Evolutionary conservation across 2,113 vertebrate species (phyloP).

Genomic region (Xiphophorus couchianus): DNA sequence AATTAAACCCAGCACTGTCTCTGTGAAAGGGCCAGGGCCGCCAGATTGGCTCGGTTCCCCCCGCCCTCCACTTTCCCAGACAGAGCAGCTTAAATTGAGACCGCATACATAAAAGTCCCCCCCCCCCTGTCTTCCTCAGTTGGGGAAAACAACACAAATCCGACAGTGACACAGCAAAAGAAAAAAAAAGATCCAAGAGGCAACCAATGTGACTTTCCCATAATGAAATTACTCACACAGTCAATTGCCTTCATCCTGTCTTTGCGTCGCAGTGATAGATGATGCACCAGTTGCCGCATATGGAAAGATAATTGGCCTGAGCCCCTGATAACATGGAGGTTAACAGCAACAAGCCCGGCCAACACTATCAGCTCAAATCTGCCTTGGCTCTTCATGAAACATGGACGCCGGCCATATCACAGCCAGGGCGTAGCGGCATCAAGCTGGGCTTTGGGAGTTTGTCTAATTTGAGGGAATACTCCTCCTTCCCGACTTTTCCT

Average conservation of each 20-base stretch:
- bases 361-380: conserved; percentile 58
- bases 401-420: conserved; percentile 67
- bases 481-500: conserved; percentile 57
- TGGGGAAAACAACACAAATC: conserved; percentile 28
- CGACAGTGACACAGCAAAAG: conserved; percentile 35
- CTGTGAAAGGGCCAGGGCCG: conserved; percentile 49
- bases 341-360: conserved; percentile 57
- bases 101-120: conserved; percentile 22
- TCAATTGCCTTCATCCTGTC: conserved; percentile 30
- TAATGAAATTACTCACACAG: conserved; percentile 32
- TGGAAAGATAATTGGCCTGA: conserved; percentile 54
- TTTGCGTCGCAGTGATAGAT: conserved; percentile 23
- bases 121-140: conserved; percentile 49
- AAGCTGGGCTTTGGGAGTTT: conserved; percentile 64
- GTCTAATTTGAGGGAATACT: conserved; percentile 67
- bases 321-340: conserved; percentile 50
- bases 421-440: conserved; percentile 64
- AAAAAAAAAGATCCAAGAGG: conserved; percentile 27
- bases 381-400: conserved; percentile 66
- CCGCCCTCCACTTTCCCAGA: conserved; percentile 55
- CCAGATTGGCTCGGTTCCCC: conserved; percentile 48
- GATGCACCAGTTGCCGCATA: conserved; percentile 29
- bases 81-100: conserved; percentile 49
- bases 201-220: conserved; percentile 40
- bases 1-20: conserved; percentile 78